Evolutionary conservation across 2,888 invertebrate genomes (phyloP).

Genomic region (Daptonema setosum): DNA sequence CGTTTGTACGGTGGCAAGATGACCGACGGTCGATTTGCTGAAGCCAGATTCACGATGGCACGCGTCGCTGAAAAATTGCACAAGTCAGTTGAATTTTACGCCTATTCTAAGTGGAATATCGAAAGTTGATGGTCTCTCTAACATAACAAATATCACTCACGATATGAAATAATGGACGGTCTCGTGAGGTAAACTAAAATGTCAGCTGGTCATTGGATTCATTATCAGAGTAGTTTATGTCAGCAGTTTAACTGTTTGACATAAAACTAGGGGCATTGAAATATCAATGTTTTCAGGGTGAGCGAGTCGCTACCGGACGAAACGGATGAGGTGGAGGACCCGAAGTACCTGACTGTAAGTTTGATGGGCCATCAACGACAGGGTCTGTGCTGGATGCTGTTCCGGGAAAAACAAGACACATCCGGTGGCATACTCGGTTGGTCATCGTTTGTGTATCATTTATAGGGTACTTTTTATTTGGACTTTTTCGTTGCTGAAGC

Average conservation of each 20-base stretch:
- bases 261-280: too few species aligned
- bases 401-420: slow-evolving; percentile 54
- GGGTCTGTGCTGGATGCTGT: slow-evolving; percentile 64
- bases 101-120: too few species aligned
- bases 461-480: background rate
- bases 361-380: slow-evolving; percentile 63
- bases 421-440: slow-evolving; percentile 65
- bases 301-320: slow-evolving; percentile 3
- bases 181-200: too few species aligned
- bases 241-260: background rate
- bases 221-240: background rate
- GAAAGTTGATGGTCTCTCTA: too few species aligned
- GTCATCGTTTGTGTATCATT: background rate
- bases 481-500: too few species aligned
- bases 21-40: slow-evolving; percentile 15
- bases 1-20: slow-evolving; percentile 21
- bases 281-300: slow-evolving; percentile 5
- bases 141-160: too few species aligned
- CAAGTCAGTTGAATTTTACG: slow-evolving; percentile 10
- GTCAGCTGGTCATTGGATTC: too few species aligned
- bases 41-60: slow-evolving; percentile 13
- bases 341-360: background rate
- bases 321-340: slow-evolving; percentile 3
- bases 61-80: slow-evolving; percentile 13
- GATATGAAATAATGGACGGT: too few species aligned